Conservation (phyloP, 2,888 invertebrate genomes). For the Microctonus brassicae region DNA sequence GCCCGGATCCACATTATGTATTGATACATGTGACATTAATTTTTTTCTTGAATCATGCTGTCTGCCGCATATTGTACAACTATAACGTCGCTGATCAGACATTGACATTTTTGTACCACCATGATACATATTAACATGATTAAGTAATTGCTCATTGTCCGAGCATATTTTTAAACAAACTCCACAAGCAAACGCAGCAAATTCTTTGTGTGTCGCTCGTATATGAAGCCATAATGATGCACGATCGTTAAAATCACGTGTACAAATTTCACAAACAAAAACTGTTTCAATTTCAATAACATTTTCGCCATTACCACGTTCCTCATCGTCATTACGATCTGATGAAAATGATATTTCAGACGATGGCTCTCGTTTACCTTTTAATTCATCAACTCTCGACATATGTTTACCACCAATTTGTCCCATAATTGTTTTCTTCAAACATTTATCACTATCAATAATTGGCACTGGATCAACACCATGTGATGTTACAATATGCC, state of each 20-base stretch:
- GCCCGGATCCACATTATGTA: conserved; percentile 72
- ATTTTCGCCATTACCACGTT: conserved; percentile 55
- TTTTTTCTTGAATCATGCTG: conserved; percentile 73
- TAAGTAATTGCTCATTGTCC: conserved; percentile 70
- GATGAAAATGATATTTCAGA: conserved; percentile 49
- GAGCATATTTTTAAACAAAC: conserved; percentile 72
- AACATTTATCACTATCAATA: conserved; percentile 62
- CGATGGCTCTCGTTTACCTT: conserved; percentile 51
- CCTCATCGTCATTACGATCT: conserved; percentile 57
- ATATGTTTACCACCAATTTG: conserved; percentile 48
- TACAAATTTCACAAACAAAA: conserved; percentile 70
- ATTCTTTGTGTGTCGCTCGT: conserved; percentile 71
- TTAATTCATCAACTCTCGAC: conserved; percentile 47
- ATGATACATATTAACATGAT: conserved; percentile 71
- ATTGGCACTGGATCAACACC: conserved; percentile 70
- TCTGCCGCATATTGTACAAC: conserved; percentile 72
- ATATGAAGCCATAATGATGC: conserved; percentile 73
- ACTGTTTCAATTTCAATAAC: conserved; percentile 69
- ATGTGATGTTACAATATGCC: conserved; percentile 72
- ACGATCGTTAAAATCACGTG: conserved; percentile 70
- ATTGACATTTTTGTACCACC: conserved; percentile 66
- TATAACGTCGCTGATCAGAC: conserved; percentile 66
- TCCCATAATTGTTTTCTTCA: conserved; percentile 53
- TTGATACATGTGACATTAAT: conserved; percentile 71
- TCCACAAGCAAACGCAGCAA: conserved; percentile 73